Evolutionary conservation across 2,113 vertebrate species (phyloP).

Genomic region (Cyanistes caeruleus): DNA sequence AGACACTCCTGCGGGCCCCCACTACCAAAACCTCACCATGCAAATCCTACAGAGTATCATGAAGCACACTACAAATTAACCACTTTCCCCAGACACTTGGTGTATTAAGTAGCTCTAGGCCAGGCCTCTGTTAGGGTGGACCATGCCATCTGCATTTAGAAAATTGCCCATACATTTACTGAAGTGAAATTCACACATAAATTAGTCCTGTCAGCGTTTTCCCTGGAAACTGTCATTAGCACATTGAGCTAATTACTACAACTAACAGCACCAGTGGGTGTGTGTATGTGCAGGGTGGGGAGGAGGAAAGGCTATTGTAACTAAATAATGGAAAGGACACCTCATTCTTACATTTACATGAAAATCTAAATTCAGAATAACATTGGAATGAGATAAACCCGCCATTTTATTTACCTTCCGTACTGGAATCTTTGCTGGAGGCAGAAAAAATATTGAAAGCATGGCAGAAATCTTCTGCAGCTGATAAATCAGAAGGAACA

Average conservation of each 20-base stretch:
- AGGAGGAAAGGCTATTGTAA: background rate
- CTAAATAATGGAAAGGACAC: background rate
- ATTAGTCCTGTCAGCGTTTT: conserved; percentile 87
- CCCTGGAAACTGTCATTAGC: conserved; percentile 85
- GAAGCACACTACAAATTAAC: conserved; percentile 89
- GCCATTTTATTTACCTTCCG: background rate
- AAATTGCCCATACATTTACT: conserved; percentile 94
- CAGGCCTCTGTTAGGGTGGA: conserved; percentile 84
- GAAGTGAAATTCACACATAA: conserved; percentile 95
- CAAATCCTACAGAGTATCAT: conserved; percentile 75
- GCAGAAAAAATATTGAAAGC: background rate
- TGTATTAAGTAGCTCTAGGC: conserved; percentile 87
- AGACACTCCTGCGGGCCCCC: background rate
- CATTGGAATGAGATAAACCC: background rate
- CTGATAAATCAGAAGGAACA: background rate
- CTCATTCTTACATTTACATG: conserved; percentile 13
- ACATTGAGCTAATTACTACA: conserved; percentile 87
- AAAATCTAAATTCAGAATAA: conserved; percentile 3
- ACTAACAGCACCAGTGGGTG: conserved; percentile 61
- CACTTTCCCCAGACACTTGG: conserved; percentile 92
- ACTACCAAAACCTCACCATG: background rate
- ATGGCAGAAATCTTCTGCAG: background rate
- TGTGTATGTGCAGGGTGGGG: background rate
- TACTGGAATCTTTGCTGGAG: background rate
- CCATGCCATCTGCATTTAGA: conserved; percentile 92